A percentile compares a stretch with the other conserved stretches of the same genome.
phyloP scores from a whole-genome alignment of 2,113 vertebrate genomes.

The Dicaeum eximium region DNA sequence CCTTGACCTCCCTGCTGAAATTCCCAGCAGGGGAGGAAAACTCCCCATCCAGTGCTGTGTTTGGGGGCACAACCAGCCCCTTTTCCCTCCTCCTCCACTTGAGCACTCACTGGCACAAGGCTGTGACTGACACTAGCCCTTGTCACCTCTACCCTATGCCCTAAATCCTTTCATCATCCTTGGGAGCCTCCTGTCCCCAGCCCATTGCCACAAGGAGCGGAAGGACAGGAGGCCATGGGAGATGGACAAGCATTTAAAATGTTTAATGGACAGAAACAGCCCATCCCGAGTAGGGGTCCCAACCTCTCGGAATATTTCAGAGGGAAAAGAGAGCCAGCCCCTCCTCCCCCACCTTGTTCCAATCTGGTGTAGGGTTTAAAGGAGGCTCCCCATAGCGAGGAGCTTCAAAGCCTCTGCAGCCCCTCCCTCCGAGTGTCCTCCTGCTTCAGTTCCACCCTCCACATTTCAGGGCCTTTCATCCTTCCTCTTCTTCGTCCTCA shows the following conservation, averaged over 20 bases:
- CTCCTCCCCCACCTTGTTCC: constrained; percentile 44
- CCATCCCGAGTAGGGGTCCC: background rate
- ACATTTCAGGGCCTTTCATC: constrained; percentile 61
- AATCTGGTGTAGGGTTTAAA: constrained; percentile 63
- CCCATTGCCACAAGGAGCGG: background rate
- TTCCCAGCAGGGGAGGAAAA: background rate
- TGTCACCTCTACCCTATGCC: background rate
- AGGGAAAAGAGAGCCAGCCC: background rate
- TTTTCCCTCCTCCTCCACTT: background rate
- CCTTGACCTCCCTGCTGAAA: background rate
- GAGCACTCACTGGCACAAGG: background rate
- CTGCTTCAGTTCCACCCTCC: constrained; percentile 56
- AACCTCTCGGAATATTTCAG: background rate
- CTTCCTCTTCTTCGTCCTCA: constrained; percentile 59
- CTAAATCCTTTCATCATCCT: background rate
- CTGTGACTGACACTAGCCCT: background rate
- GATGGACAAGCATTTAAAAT: background rate
- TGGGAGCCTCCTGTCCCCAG: background rate
- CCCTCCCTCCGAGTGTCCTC: constrained; percentile 56
- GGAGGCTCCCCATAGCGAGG: constrained; percentile 47
- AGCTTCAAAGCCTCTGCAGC: constrained; percentile 59
- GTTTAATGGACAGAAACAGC: constrained; percentile 1
- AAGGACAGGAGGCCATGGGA: background rate
- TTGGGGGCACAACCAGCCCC: background rate
- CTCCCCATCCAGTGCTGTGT: too few relatives aligned